These are phyloP conservation scores for Ranitomeya imitator DNA, from an alignment of 2,113 vertebrate genomes.

Conservation along the genomic window DNA sequence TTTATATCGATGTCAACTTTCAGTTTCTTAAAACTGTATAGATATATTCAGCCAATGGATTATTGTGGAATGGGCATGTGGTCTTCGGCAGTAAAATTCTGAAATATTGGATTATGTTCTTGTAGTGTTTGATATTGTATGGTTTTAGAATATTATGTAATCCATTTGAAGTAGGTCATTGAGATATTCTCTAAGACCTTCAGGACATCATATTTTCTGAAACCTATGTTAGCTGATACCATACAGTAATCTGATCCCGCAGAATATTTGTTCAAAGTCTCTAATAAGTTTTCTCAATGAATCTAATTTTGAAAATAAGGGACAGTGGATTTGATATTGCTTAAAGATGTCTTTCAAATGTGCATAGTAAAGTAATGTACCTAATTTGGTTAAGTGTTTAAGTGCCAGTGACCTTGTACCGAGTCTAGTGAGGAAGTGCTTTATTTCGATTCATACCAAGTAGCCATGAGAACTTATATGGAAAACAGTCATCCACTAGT, in stretches of 20 bases:
- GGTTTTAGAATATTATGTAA: not conserved
- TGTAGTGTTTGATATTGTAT: not conserved
- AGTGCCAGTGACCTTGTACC: not conserved
- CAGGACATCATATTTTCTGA: not conserved
- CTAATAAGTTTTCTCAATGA: not conserved
- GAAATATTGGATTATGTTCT: not conserved
- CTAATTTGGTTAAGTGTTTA: slow-evolving; percentile 19
- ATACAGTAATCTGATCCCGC: not conserved
- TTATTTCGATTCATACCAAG: not conserved
- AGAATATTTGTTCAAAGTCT: not conserved
- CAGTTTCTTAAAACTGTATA: no score
- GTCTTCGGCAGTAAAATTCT: not conserved
- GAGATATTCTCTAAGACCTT: not conserved
- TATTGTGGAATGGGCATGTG: not conserved
- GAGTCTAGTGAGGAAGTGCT: not conserved
- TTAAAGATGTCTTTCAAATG: not conserved
- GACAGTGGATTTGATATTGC: not conserved
- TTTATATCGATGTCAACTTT: not conserved
- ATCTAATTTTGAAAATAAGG: slow-evolving; percentile 3
- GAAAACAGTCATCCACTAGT: not conserved
- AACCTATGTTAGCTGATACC: not conserved
- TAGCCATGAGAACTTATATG: not conserved
- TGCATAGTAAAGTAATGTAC: not conserved
- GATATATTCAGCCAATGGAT: not conserved
- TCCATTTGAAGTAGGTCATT: not conserved